Percentiles rank a stretch among this genome's conserved stretches.
Conservation (phyloP, 2,797 vertebrate genomes). For the Atherinosoma microstoma region DNA sequence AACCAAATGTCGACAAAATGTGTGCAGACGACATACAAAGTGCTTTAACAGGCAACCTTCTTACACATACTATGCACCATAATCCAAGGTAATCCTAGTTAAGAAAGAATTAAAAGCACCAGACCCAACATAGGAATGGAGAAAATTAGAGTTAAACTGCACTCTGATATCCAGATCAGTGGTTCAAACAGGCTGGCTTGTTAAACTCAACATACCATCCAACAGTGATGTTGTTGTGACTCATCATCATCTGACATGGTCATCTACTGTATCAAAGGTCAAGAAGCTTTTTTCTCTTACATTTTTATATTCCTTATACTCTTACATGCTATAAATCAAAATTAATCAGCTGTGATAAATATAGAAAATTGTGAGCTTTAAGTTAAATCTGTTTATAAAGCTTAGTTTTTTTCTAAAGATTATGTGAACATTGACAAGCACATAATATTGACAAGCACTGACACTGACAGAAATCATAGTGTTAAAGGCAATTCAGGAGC, state of each 20-base stretch:
- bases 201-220: neutral
- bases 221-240: neutral
- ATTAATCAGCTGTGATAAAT: neutral
- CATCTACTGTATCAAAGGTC: neutral
- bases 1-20: neutral
- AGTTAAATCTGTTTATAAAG: neutral
- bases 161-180: neutral
- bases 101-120: constrained; percentile 1
- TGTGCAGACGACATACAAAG: constrained; percentile 6
- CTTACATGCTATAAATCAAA: neutral
- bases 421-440: too few species aligned
- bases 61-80: constrained; percentile 31
- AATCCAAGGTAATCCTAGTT: constrained; percentile 52
- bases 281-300: neutral
- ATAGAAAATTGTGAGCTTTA: neutral
- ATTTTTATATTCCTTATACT: neutral
- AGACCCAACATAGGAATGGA: constrained; percentile 42
- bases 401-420: too few species aligned
- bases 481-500: neutral
- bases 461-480: too few species aligned
- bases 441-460: too few species aligned
- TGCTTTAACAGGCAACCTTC: constrained; percentile 42
- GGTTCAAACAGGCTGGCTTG: neutral
- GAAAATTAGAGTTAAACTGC: constrained; percentile 37
- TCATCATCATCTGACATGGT: too few species aligned